Evolutionary conservation across 30 jellyfish, hydroid and myxozoan genomes (phyloP).

Genomic region (Calvadosia cruxmelitensis): DNA sequence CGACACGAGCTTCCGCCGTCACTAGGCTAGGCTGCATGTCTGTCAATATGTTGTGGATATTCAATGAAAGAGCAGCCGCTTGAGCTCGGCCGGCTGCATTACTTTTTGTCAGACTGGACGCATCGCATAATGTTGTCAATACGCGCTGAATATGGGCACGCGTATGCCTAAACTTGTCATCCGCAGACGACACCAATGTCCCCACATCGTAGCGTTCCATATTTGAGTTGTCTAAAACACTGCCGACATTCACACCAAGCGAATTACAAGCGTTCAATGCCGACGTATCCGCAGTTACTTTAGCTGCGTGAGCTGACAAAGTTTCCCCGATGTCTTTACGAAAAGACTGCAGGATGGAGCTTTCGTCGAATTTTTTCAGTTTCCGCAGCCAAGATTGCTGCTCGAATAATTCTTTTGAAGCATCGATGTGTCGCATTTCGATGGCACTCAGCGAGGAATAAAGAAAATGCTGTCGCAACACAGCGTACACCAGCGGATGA

Average conservation of each 20-base stretch:
- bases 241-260: conserved; percentile 42
- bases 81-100: conserved; percentile 46
- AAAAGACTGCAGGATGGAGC: conserved; percentile 20
- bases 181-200: not conserved
- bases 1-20: conserved; percentile 24
- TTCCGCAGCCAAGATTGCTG: conserved; percentile 69
- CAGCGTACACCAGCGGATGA: conserved; percentile 96
- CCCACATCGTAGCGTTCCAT: not conserved
- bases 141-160: conserved; percentile 74
- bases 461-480: conserved; percentile 69
- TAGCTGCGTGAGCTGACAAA: conserved; percentile 7
- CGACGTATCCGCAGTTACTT: conserved; percentile 4
- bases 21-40: conserved; percentile 31
- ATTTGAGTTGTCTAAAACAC: conserved; percentile 14
- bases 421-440: conserved; percentile 36
- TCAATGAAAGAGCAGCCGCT: conserved; percentile 27
- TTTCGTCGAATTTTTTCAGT: conserved; percentile 54
- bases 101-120: conserved; percentile 38
- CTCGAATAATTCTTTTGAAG: conserved; percentile 18
- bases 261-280: conserved; percentile 24
- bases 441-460: conserved; percentile 29
- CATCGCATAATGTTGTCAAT: conserved; percentile 42
- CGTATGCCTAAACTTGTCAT: conserved; percentile 7
- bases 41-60: conserved; percentile 32
- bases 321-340: conserved; percentile 32